Conservation (phyloP, 2,113 vertebrate species). For the Corythornis cristatus region DNA sequence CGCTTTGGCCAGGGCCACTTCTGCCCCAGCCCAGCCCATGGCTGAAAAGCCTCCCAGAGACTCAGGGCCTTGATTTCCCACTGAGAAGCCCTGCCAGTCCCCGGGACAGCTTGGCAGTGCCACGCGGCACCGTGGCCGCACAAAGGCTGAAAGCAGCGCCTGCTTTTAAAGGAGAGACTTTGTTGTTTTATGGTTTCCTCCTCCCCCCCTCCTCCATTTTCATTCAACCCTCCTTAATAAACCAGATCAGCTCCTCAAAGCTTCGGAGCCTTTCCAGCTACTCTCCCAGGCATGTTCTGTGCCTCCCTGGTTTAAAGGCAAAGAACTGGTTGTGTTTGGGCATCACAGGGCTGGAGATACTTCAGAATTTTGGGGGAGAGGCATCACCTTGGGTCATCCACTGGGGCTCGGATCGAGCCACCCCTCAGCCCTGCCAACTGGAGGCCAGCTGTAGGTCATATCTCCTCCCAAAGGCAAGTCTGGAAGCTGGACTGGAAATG, state of each 20-base stretch:
- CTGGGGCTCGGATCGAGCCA: neutral
- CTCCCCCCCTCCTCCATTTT: constrained; percentile 13
- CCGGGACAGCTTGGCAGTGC: neutral
- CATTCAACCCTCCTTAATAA: constrained; percentile 57
- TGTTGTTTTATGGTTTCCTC: constrained; percentile 49
- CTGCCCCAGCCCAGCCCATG: neutral
- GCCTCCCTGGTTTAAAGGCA: neutral
- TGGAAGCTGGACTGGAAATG: neutral
- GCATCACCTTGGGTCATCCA: neutral
- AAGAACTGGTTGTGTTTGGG: neutral
- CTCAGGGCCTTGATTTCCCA: neutral
- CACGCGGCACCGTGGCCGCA: neutral
- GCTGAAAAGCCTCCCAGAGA: neutral
- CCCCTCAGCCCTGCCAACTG: neutral
- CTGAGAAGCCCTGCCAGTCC: neutral
- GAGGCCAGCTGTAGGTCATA: neutral
- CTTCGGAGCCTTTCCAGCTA: neutral
- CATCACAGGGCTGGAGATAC: neutral
- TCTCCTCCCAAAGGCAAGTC: neutral
- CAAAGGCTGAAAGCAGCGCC: constrained; percentile 59
- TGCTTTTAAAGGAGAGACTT: constrained; percentile 49
- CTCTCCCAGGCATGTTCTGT: neutral
- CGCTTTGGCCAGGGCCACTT: neutral
- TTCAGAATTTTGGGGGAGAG: neutral
- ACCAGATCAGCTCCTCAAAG: constrained; percentile 51